phyloP scores from a whole-genome alignment of 2,113 vertebrate species.

The Addax nasomaculatus region DNA sequence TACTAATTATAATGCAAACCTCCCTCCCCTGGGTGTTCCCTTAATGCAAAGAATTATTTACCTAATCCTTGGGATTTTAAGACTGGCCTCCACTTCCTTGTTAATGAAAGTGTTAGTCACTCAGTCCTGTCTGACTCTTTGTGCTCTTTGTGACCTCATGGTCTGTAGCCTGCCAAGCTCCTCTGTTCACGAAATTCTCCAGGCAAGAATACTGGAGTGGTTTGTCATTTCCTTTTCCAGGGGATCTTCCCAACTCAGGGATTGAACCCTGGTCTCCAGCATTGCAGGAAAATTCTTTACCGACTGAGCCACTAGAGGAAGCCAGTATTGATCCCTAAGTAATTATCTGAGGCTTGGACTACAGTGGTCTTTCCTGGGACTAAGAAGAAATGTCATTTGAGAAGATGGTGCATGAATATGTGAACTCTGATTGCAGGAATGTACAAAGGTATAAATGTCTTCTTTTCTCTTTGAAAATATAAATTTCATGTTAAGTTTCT shows the following conservation, averaged over 20 bases:
- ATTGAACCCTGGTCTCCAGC: neutral
- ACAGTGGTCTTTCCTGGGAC: neutral
- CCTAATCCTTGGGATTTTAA: neutral
- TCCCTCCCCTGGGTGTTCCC: neutral
- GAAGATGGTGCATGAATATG: neutral
- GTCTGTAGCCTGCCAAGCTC: neutral
- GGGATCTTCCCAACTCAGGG: neutral
- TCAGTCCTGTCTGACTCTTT: neutral
- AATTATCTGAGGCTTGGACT: neutral
- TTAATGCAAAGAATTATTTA: neutral
- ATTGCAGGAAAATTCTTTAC: neutral
- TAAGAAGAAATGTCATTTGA: neutral
- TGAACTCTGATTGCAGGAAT: neutral
- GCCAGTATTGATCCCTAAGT: neutral
- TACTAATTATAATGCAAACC: neutral
- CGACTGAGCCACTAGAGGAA: neutral
- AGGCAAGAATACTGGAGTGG: neutral
- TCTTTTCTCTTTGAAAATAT: neutral
- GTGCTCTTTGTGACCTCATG: neutral
- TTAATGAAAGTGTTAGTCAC: neutral
- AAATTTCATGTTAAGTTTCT: conserved; percentile 9
- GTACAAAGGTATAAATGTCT: neutral
- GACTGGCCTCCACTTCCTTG: neutral
- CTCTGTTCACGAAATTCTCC: neutral
- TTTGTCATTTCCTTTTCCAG: neutral